Evolutionary conservation across 2,113 vertebrate species (phyloP).

Genomic region (Phalacrocorax brasilianus): DNA sequence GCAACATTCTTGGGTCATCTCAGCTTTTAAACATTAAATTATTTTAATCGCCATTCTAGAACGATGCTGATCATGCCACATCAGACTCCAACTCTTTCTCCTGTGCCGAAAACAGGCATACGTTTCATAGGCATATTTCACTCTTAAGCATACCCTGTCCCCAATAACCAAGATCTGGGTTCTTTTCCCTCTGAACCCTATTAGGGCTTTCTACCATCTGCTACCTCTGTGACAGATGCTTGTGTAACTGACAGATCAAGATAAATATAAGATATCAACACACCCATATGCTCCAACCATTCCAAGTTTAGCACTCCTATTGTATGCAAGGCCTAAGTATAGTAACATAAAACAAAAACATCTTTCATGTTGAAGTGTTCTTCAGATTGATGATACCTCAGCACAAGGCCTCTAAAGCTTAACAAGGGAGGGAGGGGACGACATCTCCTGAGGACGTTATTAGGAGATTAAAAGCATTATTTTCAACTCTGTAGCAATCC

Average conservation of each 20-base stretch:
- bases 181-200: constrained; percentile 49
- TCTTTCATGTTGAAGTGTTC: constrained; percentile 32
- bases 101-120: not conserved
- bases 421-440: not conserved
- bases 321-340: constrained; percentile 61
- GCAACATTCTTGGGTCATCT: not conserved
- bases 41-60: not conserved
- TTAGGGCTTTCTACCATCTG: constrained; percentile 67
- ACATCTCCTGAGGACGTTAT: not conserved
- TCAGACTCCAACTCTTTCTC: not conserved
- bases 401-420: not conserved
- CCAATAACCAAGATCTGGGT: not conserved
- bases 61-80: fast-evolving
- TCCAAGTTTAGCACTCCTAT: constrained; percentile 64
- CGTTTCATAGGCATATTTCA: not conserved
- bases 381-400: not conserved
- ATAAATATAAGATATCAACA: constrained; percentile 67
- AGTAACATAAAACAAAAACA: constrained; percentile 55
- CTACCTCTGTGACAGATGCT: constrained; percentile 59
- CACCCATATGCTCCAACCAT: constrained; percentile 46
- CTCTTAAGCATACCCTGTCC: not conserved
- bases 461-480: not conserved
- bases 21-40: not conserved
- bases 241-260: constrained; percentile 63
- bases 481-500: not conserved